Evolutionary conservation across 2,888 invertebrate genomes (phyloP), one percentile per base, ranked within the genome.

Genomic region (Ormyrus pomaceus): DNA sequence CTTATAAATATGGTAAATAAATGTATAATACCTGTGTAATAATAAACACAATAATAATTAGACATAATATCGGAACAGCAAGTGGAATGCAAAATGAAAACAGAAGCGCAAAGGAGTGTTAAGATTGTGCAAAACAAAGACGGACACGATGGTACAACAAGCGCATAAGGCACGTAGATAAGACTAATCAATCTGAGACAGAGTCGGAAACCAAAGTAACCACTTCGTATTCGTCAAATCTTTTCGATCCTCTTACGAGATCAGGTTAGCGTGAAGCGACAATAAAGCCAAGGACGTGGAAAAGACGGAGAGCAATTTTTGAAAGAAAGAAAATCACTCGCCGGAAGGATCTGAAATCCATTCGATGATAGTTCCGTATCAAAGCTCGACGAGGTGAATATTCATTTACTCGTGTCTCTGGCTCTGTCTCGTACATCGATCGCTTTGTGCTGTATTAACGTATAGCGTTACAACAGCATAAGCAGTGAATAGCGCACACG

Each of bases 201-300:
- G 62, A 70, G 56, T 64, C 62, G 53, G 34, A 65, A 51, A 61
- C 66, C 53, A n/a, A 53, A 45, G 11, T 50, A 13, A 46, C 50
- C 50, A 58, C 65, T 58, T 19, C 19, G 19, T 2, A 56, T 48
- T 45, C 11, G 56, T 50, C 50, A 55, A 62, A 76, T 76, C 76
- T 69, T 56, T 46, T 61, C 51, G 45, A 75, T 68, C 61, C 75
- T 34, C 53, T 6, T 10, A 56, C 8, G 50, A n/a, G 68, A 58
- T 66, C 66, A 51, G 61, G 19, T 59, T 71, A 59, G 51, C 45
- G 8, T 50, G n/a, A 50, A 65, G 50, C 46, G 2, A 19, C 19
- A 19, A 19, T 19, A 19, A 19, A 19, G 19, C 2, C 19, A 19
- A 19, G 19, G 19, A 19, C 19, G 19, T 19, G 19, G 19, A 19